Evolutionary conservation across 2,113 vertebrate species (phyloP).

Genomic region (Amblyornis subalaris): DNA sequence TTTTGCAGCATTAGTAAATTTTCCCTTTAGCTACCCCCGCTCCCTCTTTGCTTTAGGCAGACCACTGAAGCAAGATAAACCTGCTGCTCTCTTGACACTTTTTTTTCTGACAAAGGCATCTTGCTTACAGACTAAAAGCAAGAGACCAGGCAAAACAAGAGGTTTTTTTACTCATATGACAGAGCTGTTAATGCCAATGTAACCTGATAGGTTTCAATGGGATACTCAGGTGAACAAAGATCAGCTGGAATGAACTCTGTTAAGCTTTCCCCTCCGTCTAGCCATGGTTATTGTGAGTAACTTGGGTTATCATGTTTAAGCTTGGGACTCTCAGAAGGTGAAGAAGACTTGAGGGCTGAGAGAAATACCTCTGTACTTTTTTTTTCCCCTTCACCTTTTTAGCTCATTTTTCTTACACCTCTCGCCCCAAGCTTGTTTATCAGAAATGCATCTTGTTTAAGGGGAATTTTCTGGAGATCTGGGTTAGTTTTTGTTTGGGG

Average conservation of each 20-base stretch:
- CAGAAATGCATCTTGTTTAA: neutral
- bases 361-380: neutral
- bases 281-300: neutral
- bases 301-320: neutral
- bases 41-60: neutral
- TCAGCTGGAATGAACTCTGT: neutral
- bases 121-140: neutral
- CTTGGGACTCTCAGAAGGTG: neutral
- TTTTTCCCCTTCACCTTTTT: neutral
- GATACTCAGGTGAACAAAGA: neutral
- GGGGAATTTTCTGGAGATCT: neutral
- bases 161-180: fast-evolving
- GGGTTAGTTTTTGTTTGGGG: neutral
- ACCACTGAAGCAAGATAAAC: neutral
- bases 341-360: neutral
- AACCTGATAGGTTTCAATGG: neutral
- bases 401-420: neutral
- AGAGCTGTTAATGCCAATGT: neutral
- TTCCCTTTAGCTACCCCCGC: neutral
- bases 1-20: neutral
- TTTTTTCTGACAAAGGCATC: neutral
- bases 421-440: neutral
- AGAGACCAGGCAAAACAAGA: neutral
- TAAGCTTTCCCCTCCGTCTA: neutral
- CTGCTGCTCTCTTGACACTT: neutral